phyloP scores from a whole-genome alignment of 1,140 invertebrate genomes.

The Calephelis virginiensis region DNA sequence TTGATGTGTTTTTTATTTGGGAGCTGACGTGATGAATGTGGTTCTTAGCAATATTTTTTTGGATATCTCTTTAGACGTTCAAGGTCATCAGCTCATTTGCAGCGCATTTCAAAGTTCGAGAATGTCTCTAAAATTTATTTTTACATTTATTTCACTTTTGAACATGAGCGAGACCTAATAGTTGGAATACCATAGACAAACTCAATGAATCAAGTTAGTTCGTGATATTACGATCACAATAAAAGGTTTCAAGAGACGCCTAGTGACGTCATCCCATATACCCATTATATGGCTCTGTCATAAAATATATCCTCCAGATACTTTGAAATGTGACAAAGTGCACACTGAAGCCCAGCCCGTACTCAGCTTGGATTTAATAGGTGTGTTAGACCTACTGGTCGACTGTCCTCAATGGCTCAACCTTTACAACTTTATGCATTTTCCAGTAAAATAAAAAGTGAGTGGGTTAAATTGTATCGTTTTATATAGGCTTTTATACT shows the following conservation, averaged over 20 bases:
- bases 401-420: slow-evolving; percentile 9
- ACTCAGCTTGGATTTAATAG: slow-evolving; percentile 10
- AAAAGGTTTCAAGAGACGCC: slow-evolving; percentile 29
- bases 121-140: too few species aligned
- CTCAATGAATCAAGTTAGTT: not conserved
- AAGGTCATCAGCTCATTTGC: too few species aligned
- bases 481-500: not conserved
- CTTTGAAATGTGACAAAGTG: slow-evolving; percentile 27
- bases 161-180: too few species aligned
- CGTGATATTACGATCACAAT: slow-evolving; percentile 10
- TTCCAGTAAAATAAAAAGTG: not conserved
- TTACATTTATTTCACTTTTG: too few species aligned
- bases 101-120: too few species aligned
- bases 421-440: slow-evolving; percentile 9
- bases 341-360: slow-evolving; percentile 5
- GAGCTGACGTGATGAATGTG: too few species aligned
- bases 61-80: too few species aligned
- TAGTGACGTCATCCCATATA: slow-evolving; percentile 28
- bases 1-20: too few species aligned
- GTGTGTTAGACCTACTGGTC: not conserved
- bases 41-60: too few species aligned
- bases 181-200: too few species aligned
- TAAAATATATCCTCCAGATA: slow-evolving; percentile 6
- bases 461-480: not conserved
- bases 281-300: slow-evolving; percentile 1